phyloP scores from a whole-genome alignment of 2,113 vertebrate genomes.

The Carettochelys insculpta region DNA sequence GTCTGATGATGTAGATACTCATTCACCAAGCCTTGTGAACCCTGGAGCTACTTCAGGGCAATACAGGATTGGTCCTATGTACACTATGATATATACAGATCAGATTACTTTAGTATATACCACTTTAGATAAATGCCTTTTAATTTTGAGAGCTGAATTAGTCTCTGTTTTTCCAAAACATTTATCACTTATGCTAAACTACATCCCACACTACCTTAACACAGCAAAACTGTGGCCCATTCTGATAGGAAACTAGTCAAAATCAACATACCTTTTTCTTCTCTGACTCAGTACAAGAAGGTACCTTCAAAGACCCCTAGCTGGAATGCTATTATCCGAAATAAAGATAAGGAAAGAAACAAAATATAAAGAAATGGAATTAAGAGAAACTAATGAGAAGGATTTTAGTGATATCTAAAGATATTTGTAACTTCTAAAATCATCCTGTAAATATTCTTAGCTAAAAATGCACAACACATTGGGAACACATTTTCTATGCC shows the following conservation, averaged over 20 bases:
- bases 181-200: not conserved
- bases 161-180: not conserved
- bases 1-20: not conserved
- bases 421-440: too few species aligned
- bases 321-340: not conserved
- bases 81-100: not conserved
- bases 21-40: not conserved
- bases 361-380: not conserved
- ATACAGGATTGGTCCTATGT: not conserved
- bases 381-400: not conserved
- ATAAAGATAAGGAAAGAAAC: not conserved
- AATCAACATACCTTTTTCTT: not conserved
- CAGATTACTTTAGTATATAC: not conserved
- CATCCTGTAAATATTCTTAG: too few species aligned
- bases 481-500: too few species aligned
- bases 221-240: not conserved
- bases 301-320: not conserved
- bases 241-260: not conserved
- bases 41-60: not conserved
- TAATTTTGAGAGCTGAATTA: not conserved
- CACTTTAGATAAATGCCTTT: not conserved
- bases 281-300: not conserved
- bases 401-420: too few species aligned
- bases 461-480: too few species aligned
- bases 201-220: not conserved